These are phyloP conservation scores for Ophion ellenae DNA, from an alignment of 2,888 invertebrate genomes.

Conservation along the genomic window DNA sequence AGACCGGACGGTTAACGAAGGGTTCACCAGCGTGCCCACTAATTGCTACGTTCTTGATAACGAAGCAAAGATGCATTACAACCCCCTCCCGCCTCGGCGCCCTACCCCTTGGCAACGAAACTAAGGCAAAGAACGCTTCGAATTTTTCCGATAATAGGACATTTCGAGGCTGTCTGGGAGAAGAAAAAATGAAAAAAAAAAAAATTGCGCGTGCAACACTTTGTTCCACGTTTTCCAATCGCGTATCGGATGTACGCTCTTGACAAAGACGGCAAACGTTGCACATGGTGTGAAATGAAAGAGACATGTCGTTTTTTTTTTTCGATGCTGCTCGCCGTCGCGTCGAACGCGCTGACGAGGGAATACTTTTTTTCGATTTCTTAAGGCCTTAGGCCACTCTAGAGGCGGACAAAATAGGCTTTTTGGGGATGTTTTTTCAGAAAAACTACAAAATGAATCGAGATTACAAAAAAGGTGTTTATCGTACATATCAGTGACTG, in stretches of 20 bases:
- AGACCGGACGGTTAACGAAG: constrained; percentile 64
- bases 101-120: constrained; percentile 15
- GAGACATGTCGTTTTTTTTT: neutral
- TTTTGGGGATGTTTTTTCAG: no score
- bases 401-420: no score
- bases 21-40: constrained; percentile 63
- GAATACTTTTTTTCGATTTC: neutral
- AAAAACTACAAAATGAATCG: no score
- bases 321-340: neutral
- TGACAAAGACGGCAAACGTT: neutral
- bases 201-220: neutral
- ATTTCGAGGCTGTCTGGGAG: constrained; percentile 19
- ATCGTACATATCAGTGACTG: no score
- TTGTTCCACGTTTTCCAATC: constrained; percentile 23
- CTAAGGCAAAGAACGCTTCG: neutral
- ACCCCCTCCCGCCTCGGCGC: constrained; percentile 21
- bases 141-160: constrained; percentile 56
- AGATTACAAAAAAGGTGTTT: no score
- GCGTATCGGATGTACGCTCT: constrained; percentile 22
- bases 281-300: neutral
- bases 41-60: constrained; percentile 67
- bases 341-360: no score
- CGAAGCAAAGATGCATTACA: constrained; percentile 52
- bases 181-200: constrained; percentile 24
- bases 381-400: no score